phyloP scores from a whole-genome alignment of 2,113 vertebrate genomes.

The Lepus europaeus region DNA sequence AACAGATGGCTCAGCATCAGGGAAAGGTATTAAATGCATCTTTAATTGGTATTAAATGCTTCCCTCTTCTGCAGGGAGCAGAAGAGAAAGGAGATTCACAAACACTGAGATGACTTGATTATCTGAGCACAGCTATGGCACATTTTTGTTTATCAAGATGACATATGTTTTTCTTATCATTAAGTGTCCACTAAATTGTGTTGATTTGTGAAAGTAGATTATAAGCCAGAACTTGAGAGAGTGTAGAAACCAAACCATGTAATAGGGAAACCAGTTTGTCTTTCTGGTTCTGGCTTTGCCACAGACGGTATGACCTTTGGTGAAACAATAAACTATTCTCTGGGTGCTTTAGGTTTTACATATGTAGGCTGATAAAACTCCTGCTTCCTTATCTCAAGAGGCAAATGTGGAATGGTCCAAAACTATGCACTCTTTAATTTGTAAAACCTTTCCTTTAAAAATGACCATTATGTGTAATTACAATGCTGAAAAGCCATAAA shows the following conservation, averaged over 20 bases:
- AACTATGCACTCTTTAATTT: neutral
- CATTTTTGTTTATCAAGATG: conserved; percentile 39
- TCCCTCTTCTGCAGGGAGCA: conserved; percentile 38
- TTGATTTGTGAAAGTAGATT: conserved; percentile 57
- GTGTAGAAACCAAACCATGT: conserved; percentile 39
- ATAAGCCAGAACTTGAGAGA: neutral
- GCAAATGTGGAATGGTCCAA: neutral
- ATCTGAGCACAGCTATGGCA: neutral
- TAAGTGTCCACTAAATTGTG: conserved; percentile 55
- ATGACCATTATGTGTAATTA: neutral
- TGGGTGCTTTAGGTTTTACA: neutral
- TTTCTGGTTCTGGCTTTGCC: neutral
- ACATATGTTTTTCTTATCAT: conserved; percentile 68
- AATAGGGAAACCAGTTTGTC: neutral
- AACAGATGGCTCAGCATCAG: conserved; percentile 62
- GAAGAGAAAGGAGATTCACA: conserved; percentile 46
- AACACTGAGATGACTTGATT: conserved; percentile 33
- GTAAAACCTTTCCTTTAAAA: conserved; percentile 33
- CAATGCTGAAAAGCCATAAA: conserved; percentile 30
- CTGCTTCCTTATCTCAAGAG: neutral
- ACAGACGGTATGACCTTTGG: neutral
- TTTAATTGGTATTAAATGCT: conserved; percentile 77
- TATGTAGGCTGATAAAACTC: neutral
- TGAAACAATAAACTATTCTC: neutral
- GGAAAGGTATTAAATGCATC: conserved; percentile 65